A percentile compares a stretch with the other conserved stretches of the same genome.
Conservation (phyloP, 2,113 vertebrate species). For the Megaptera novaeangliae region DNA sequence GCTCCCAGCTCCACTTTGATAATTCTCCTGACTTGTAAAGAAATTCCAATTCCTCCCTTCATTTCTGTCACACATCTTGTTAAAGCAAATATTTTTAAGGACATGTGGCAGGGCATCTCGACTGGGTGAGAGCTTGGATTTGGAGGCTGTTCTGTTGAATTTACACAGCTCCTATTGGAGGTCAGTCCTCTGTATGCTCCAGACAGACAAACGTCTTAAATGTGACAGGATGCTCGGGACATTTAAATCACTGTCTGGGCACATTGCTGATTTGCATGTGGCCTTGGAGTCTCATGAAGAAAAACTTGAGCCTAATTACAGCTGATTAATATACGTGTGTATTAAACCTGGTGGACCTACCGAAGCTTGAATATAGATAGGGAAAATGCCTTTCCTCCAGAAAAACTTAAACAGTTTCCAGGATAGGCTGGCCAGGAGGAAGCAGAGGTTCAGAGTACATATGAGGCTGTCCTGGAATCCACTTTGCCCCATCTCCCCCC, state of each 20-base stretch:
- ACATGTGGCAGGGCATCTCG: background rate
- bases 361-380: background rate
- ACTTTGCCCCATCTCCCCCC: background rate
- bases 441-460: background rate
- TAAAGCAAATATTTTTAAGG: conserved; percentile 15
- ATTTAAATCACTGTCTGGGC: background rate
- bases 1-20: background rate
- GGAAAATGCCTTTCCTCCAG: background rate
- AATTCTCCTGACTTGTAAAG: background rate
- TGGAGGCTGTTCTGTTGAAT: background rate
- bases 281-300: background rate
- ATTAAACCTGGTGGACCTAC: background rate
- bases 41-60: background rate
- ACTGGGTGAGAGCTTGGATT: background rate
- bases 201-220: background rate
- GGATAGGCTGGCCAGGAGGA: background rate
- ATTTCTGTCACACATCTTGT: background rate
- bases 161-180: background rate
- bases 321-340: background rate
- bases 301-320: background rate
- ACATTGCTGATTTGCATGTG: background rate
- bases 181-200: background rate
- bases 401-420: background rate
- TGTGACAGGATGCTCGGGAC: background rate
- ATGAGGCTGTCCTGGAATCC: background rate